Evolutionary conservation across 2,797 vertebrate genomes (phyloP), one percentile per base, ranked within the genome.

Genomic region (Platyrinchus mystaceus): DNA sequence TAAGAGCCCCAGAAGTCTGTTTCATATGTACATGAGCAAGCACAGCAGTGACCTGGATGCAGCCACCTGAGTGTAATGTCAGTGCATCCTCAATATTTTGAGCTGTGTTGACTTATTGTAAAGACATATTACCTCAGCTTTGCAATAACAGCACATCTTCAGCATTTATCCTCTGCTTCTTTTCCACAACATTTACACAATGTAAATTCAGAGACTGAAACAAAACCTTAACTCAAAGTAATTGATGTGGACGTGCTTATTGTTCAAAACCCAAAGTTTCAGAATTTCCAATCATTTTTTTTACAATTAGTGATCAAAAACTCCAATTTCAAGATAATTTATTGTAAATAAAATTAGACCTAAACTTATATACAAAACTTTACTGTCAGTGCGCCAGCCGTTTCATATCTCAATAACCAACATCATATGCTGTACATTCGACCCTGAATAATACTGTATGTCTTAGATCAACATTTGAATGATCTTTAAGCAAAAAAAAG

Each of bases 301-400:
- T 5, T 24, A 70, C 66, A 83, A 87, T 92, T 94, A 94, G 49
- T 69, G 84, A 92, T 70, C 69, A 95, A 93, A 89, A 90, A 20
- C 36, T 87, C 50, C 23, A 70, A 89, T 93, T 94, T 91, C 32
- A 83, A 74, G 19, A 94, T 87, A 89, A 96, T 59, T 94, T 6
- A 39, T 95, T 97, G 97, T 94, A 86, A 97, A 96, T 90, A 83
- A 84, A 91, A 76, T 73, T 30, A 52, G 17, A 14, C 50, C 68
- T 68, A 76, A 86, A 74, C 34, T 96, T 95, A 91, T 66, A 88
- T 84, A 80, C 46, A 89, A 92, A 91, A 52, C 26, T 28, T 92
- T 60, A 69, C 71, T 92, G 43, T 55, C 69, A 63, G 18, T 11
- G 18, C 56, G 20, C 50, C 56, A 83, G 37, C 32, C 71, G 87